A percentile compares a stretch with the other conserved stretches of the same genome.
phyloP scores from a whole-genome alignment of 2,888 invertebrate species.

The Iselma pallidipennis region DNA sequence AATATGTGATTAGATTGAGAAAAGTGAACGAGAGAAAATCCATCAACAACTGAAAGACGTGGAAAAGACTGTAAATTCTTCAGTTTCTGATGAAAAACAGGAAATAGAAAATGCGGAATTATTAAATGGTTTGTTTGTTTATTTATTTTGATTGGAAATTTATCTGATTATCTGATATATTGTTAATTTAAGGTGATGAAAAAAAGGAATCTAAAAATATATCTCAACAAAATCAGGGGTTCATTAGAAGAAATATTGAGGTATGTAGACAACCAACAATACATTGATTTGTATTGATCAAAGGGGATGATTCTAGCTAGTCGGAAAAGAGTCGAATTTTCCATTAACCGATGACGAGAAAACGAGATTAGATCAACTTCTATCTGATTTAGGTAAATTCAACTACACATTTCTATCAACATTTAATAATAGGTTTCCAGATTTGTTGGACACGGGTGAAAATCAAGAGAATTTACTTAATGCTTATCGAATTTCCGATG shows the following conservation, averaged over 20 bases:
- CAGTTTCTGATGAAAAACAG: background rate
- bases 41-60: background rate
- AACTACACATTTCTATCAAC: background rate
- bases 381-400: slow-evolving; percentile 12
- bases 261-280: slow-evolving; percentile 8
- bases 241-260: background rate
- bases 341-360: slow-evolving; percentile 42
- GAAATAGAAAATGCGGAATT: background rate
- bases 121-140: background rate
- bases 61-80: background rate
- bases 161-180: no score
- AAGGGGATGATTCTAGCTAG: background rate
- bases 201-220: background rate
- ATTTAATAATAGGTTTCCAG: background rate
- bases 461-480: background rate
- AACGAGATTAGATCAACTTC: slow-evolving; percentile 31
- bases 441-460: background rate
- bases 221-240: background rate
- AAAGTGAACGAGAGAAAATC: background rate
- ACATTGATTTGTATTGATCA: background rate
- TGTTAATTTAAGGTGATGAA: background rate
- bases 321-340: slow-evolving; percentile 31
- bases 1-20: background rate
- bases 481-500: background rate
- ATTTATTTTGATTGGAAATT: no score